Base-by-base conservation (phyloP, 1,140 invertebrate genomes). In the Megathymus violae region DNA sequence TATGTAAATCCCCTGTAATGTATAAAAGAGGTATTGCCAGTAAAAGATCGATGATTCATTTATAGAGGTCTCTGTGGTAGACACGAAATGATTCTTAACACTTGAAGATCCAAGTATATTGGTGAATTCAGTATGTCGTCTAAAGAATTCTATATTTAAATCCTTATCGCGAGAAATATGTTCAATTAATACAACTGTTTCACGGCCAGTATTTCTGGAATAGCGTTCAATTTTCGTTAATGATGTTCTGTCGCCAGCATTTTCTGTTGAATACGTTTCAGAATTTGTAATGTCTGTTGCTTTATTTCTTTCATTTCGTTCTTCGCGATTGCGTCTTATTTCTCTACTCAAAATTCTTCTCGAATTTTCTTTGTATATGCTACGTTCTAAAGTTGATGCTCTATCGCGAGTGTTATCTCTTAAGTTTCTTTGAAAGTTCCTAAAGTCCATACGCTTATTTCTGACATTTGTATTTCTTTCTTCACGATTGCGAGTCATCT, bases 1-100 rank as follows among this genome's bases (percentile, higher is more conserved):
- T n/a, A 85, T 25, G 40, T 85, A 85, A 31, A 80, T 69, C 15
- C 44, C 78, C 67, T 85, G 82, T 14, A 84, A 16, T 14, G 71
- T 68, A 48, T 82, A 82, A 14, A 82, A 70, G 10, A 85, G 22
- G 47, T 73, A 67, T 59, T 82, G 69, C 74, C 72, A 78, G 14
- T 64, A 75, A 9, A 74, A 43, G 13, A 40, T 22, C 19, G n/a
- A n/a, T n/a, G n/a, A n/a, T n/a, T n/a, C n/a, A n/a, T n/a, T n/a
- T n/a, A n/a, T n/a, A n/a, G n/a, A n/a, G n/a, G n/a, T n/a, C n/a
- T n/a, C n/a, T n/a, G n/a, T n/a, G n/a, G n/a, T n/a, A n/a, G n/a
- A n/a, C n/a, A n/a, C n/a, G n/a, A n/a, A n/a, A n/a, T n/a, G n/a
- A n/a, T n/a, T n/a, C n/a, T n/a, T n/a, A n/a, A n/a, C n/a, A n/a